These are phyloP conservation scores for Plecotus auritus DNA, from an alignment of 2,113 vertebrate species.

Conservation along the genomic window DNA sequence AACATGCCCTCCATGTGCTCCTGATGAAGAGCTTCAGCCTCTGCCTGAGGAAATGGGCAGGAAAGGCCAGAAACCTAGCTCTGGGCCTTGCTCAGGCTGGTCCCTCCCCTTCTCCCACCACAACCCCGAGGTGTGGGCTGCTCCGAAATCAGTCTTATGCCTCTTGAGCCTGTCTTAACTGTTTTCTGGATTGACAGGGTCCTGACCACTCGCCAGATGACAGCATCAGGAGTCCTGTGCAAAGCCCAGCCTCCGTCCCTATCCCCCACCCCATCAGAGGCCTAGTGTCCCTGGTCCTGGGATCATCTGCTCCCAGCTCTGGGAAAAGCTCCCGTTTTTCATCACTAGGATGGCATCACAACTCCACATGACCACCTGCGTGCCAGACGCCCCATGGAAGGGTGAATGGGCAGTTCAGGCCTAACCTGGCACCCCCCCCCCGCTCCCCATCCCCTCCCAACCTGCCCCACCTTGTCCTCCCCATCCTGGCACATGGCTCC, in stretches of 20 bases:
- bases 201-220: not conserved
- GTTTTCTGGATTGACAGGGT: not conserved
- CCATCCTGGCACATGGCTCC: not conserved
- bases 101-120: not conserved
- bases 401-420: not conserved
- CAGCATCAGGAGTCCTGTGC: not conserved
- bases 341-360: not conserved
- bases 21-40: not conserved
- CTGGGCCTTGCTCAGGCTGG: not conserved
- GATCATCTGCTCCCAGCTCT: not conserved
- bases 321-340: not conserved
- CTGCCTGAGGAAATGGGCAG: not conserved
- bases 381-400: accelerated
- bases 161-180: not conserved
- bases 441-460: not conserved
- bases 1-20: not conserved
- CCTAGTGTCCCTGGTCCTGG: not conserved
- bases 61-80: not conserved
- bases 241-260: not conserved
- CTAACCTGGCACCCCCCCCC: not conserved
- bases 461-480: no score
- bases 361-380: not conserved
- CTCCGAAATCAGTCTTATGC: not conserved
- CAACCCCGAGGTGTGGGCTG: not conserved
- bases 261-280: not conserved